Conservation (phyloP, 1,140 invertebrate species). For the Drosophila murphyi region DNA sequence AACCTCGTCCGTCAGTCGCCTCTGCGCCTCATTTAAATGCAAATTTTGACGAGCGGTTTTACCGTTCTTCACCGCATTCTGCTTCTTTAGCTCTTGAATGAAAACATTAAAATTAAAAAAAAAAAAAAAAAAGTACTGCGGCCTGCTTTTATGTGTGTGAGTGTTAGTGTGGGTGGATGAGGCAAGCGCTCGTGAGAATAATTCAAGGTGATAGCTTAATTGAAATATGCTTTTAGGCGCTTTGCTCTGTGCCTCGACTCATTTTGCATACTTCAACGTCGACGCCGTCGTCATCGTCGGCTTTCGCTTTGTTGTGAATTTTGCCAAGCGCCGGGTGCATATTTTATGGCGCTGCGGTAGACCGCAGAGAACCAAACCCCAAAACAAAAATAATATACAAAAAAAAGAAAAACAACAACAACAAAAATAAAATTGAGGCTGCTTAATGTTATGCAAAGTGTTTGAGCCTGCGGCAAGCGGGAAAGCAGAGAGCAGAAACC, state of each 20-base stretch:
- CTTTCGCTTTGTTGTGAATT: conserved; percentile 67
- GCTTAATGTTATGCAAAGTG: conserved; percentile 82
- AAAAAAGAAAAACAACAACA: conserved; percentile 36
- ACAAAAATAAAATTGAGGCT: conserved; percentile 46
- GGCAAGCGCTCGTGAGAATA: conserved; percentile 76
- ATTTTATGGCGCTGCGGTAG: conserved; percentile 77
- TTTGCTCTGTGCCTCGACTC: conserved; percentile 56
- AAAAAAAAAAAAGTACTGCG: conserved; percentile 51
- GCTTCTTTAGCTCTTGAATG: conserved; percentile 60
- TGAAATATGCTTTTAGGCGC: conserved; percentile 84
- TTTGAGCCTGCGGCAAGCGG: conserved; percentile 68
- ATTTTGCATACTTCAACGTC: conserved; percentile 67
- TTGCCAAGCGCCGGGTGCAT: conserved; percentile 64
- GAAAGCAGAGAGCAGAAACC: conserved; percentile 12
- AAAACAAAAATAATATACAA: conserved; percentile 36
- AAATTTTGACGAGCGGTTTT: conserved; percentile 83
- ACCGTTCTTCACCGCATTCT: conserved; percentile 56
- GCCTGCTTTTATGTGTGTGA: conserved; percentile 61
- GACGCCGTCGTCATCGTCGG: conserved; percentile 5
- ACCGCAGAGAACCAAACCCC: conserved; percentile 47
- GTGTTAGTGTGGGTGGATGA: conserved; percentile 35
- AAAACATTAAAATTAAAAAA: conserved; percentile 82
- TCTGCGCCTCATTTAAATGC: conserved; percentile 82
- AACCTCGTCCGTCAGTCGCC: conserved; percentile 71
- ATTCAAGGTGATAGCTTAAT: conserved; percentile 84